These are phyloP conservation scores for Emydoidea blandingii DNA, from an alignment of 2,797 vertebrate species.

Conservation along the genomic window DNA sequence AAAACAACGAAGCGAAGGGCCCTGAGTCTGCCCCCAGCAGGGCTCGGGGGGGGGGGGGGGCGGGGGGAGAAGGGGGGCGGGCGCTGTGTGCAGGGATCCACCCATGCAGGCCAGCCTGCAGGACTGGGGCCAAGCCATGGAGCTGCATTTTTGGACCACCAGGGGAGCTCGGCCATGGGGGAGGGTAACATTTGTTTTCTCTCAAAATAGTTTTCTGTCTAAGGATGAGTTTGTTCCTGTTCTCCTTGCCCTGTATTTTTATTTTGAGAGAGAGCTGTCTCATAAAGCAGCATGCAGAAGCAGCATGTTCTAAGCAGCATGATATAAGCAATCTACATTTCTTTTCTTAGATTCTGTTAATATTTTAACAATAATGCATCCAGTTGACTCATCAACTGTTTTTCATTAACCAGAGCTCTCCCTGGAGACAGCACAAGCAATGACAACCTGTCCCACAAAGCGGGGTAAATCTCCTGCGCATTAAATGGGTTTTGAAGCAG, in stretches of 20 bases:
- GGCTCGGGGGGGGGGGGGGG: rapidly evolving
- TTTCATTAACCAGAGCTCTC: background rate
- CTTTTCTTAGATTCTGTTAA: background rate
- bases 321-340: background rate
- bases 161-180: background rate
- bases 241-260: background rate
- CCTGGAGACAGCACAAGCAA: background rate
- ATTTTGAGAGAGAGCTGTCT: background rate
- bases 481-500: background rate
- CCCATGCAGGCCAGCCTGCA: background rate
- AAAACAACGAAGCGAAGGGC: background rate
- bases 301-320: background rate
- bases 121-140: background rate
- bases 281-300: background rate
- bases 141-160: background rate
- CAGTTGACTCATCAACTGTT: background rate
- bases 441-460: background rate
- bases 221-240: background rate
- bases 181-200: background rate
- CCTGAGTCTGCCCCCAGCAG: background rate
- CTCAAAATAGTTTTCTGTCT: background rate
- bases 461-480: background rate
- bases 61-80: no score
- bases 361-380: background rate
- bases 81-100: rapidly evolving